Evolutionary conservation across 2,888 invertebrate species (phyloP).

Genomic region (Pyrrhia umbra): DNA sequence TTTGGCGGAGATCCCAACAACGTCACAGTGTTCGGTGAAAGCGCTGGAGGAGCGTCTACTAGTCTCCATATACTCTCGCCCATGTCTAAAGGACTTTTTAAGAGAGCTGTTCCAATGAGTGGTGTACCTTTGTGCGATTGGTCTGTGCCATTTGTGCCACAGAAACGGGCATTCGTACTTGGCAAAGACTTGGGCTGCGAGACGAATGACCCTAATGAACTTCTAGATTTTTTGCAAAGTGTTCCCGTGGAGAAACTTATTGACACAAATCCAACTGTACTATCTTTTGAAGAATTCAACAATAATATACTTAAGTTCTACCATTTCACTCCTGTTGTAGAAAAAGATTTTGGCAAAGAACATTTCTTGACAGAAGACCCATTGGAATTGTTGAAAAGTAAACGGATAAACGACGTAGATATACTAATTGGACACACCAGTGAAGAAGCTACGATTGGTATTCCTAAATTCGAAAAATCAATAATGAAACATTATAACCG

Average conservation of each 20-base stretch:
- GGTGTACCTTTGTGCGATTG: conserved; percentile 73
- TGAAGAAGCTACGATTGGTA: conserved; percentile 89
- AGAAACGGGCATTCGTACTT: conserved; percentile 69
- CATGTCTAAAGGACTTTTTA: conserved; percentile 71
- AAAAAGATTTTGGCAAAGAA: conserved; percentile 73
- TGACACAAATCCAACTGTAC: conserved; percentile 61
- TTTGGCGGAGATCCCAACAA: conserved; percentile 74
- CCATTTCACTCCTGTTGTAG: conserved; percentile 74
- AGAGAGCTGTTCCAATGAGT: conserved; percentile 70
- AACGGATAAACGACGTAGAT: conserved; percentile 88
- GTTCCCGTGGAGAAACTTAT: conserved; percentile 68
- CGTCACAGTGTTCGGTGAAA: conserved; percentile 74
- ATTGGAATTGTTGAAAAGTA: conserved; percentile 72
- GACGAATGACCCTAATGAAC: conserved; percentile 67
- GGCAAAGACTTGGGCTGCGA: conserved; percentile 72
- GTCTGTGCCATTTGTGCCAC: conserved; percentile 65
- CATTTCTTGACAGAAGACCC: conserved; percentile 72
- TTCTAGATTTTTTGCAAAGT: conserved; percentile 73
- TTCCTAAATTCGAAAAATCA: conserved; percentile 44
- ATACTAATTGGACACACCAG: conserved; percentile 93
- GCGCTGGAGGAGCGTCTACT: conserved; percentile 70
- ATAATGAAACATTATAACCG: conserved; percentile 57
- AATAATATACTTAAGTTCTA: conserved; percentile 66
- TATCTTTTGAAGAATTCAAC: conserved; percentile 66
- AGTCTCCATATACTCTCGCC: conserved; percentile 70